Conservation (phyloP, 2,113 vertebrate genomes). For the Pelvicachromis taeniatus region DNA sequence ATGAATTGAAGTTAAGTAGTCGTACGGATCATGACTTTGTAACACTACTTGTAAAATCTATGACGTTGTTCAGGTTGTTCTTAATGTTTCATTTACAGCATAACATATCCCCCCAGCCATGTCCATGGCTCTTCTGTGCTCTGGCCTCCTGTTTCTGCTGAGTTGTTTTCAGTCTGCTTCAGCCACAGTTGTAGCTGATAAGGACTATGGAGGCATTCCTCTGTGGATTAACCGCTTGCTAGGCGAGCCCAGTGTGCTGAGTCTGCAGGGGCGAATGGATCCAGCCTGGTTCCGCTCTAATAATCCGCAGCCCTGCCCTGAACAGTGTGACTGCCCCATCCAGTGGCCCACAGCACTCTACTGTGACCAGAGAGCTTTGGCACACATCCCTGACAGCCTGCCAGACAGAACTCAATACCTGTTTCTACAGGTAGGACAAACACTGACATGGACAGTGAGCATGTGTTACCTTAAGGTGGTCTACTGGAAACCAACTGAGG, state of each 20-base stretch:
- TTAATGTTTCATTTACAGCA: background rate
- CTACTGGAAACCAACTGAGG: background rate
- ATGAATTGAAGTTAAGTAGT: background rate
- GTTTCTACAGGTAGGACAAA: conserved; percentile 66
- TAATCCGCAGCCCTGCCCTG: conserved; percentile 60
- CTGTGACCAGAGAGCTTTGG: conserved; percentile 66
- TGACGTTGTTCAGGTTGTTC: background rate
- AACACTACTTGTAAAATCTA: background rate
- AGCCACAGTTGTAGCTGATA: conserved; percentile 12
- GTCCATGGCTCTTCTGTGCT: conserved; percentile 26
- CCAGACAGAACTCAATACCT: conserved; percentile 66
- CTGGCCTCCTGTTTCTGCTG: conserved; percentile 15
- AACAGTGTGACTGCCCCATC: conserved; percentile 72
- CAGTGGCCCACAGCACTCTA: conserved; percentile 76
- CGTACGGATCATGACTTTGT: background rate
- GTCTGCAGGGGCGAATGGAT: conserved; percentile 66
- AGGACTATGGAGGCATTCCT: conserved; percentile 73
- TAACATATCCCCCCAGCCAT: background rate
- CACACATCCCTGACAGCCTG: conserved; percentile 42
- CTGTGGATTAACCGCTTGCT: conserved; percentile 70
- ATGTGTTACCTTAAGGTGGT: background rate
- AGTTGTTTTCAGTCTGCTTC: background rate
- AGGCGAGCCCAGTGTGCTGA: conserved; percentile 75
- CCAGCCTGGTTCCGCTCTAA: conserved; percentile 59
- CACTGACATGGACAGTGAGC: background rate